Evolutionary conservation across 1,140 invertebrate species (phyloP).

Genomic region (Calosoma granatense): DNA sequence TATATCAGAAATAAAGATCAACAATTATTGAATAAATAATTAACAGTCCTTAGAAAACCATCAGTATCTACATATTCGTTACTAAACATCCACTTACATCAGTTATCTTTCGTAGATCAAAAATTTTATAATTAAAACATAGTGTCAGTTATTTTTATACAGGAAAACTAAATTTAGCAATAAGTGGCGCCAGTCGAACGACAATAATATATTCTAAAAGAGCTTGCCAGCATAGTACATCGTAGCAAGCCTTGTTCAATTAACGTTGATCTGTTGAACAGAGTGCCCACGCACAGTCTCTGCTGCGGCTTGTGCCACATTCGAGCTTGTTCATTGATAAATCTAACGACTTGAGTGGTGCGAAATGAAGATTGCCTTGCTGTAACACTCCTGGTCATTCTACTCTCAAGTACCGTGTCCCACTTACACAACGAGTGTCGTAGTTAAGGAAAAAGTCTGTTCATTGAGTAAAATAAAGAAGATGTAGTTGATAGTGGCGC

Average conservation of each 20-base stretch:
- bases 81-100: too few relatives aligned
- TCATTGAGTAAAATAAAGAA: background rate
- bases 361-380: slow-evolving; percentile 8
- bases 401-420: background rate
- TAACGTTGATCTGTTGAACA: background rate
- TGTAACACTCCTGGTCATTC: background rate
- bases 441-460: background rate
- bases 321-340: slow-evolving; percentile 4
- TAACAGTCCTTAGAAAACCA: too few relatives aligned
- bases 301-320: background rate
- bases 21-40: too few relatives aligned
- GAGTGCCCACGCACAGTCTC: background rate
- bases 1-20: too few relatives aligned
- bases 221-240: background rate
- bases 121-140: background rate
- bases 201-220: too few relatives aligned
- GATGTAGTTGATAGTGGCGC: background rate
- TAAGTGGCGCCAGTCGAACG: background rate
- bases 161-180: slow-evolving; percentile 1
- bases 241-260: background rate
- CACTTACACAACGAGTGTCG: background rate
- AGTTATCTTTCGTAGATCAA: too few relatives aligned
- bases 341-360: background rate
- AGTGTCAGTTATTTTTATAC: background rate
- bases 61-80: too few relatives aligned